Base-by-base conservation (phyloP, 2,888 invertebrate genomes). In the Luperina testacea region DNA sequence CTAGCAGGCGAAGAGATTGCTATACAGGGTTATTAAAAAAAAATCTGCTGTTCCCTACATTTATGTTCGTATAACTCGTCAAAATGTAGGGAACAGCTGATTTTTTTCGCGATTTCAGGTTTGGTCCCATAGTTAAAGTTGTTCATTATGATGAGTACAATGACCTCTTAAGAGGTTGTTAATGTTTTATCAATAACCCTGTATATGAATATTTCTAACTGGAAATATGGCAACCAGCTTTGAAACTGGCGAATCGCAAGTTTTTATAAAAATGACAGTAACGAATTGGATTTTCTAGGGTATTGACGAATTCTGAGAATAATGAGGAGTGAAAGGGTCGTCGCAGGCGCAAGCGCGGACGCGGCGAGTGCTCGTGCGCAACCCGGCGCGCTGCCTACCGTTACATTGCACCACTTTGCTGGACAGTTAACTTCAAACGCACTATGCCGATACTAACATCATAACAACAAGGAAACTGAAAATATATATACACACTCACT, bases 391-490 rank as follows among this genome's bases (percentile, higher is more conserved):
- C 89, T 90, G 89, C 90, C 94, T 92, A 94, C 94, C 95, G 95
- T 95, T 95, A 95, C 80, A 82, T 92, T 94, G 94, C 94, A 94
- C 94, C 93, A 95, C 91, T 95, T 94, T 90, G 85, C 85, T 87
- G 91, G 92, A 94, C 94, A 93, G 94, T 94, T 94, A 94, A 89
- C 89, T 88, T 90, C 90, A 90, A 88, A 87, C 88, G 88, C 82
- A 72, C 77, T 63, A 24, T 75, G n/a, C 51, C 61, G 70, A 80
- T 85, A 81, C 77, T 77, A 80, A 83, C 80, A 82, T 87, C 82
- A 85, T 82, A 85, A 73, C 72, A 78, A 77, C 67, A 78, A 64
- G 78, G 76, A 73, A 78, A 82, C 68, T 68, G 27, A 84, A 78
- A 76, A 87, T 72, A 72, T 77, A 74, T 72, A 70, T 68, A 71